phyloP scores from a whole-genome alignment of 2,888 invertebrate species.

The Drosophila macrospina region DNA sequence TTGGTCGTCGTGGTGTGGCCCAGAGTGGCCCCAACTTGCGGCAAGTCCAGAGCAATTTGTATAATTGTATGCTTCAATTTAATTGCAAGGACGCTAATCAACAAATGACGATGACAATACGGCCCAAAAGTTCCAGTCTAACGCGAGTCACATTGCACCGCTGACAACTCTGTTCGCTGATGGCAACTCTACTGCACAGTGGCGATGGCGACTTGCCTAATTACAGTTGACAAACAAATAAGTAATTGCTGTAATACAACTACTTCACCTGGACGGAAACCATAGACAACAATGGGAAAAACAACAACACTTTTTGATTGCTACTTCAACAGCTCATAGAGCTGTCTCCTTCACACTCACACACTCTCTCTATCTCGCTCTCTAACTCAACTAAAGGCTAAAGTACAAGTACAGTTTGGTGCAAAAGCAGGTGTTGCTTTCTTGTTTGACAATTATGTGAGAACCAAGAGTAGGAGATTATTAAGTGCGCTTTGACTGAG shows the following conservation, averaged over 20 bases:
- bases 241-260: slow-evolving; percentile 2
- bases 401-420: slow-evolving; percentile 1
- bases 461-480: background rate
- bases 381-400: background rate
- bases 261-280: background rate
- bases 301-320: background rate
- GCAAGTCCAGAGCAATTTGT: slow-evolving; percentile 33
- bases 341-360: background rate
- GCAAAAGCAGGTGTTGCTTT: slow-evolving; percentile 6
- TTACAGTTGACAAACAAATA: slow-evolving; percentile 1
- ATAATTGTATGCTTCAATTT: slow-evolving; percentile 40
- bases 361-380: background rate
- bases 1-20: background rate
- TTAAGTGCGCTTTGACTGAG: too few species aligned
- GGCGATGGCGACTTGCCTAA: background rate
- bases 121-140: background rate
- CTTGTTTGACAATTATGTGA: background rate
- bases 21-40: slow-evolving; percentile 5
- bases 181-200: background rate
- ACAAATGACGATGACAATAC: slow-evolving; percentile 16
- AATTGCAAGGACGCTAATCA: slow-evolving; percentile 25
- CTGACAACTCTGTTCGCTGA: slow-evolving; percentile 3
- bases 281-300: background rate
- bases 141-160: slow-evolving; percentile 3
- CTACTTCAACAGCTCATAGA: background rate